Base-by-base conservation (phyloP, 2,888 invertebrate genomes). In the Melanostoma mellinum region DNA sequence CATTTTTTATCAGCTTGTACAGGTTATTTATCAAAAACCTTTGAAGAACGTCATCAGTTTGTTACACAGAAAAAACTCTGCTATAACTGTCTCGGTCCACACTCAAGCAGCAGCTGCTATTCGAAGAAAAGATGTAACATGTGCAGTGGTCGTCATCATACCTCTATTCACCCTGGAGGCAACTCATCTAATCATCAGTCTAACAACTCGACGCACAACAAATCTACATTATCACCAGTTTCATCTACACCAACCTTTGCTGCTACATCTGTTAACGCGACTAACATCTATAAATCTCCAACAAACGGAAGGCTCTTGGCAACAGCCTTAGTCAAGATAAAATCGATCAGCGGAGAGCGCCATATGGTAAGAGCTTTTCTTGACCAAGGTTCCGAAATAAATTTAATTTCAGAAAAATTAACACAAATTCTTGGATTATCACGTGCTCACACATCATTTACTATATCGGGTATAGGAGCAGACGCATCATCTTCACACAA, bases 1-100 rank as follows among this genome's bases (percentile, higher is more conserved):
- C 68, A 75, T 20, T 75, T 46, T 53, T 10, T 75, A 20, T 40
- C 60, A 46, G 60, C 53, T 68, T 75, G 75, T 61, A 44, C 52
- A 68, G 60, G 40, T 53, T 76, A 44, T 61, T 38, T 50, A 67
- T 56, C 67, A 52, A 67, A 67, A 20, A 61, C 4, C 48, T 30
- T 10, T 20, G 65, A 48, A 48, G 30, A 74, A 8, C 65, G 48
- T 56, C 46, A 56, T 40, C 56, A 73, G 33, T 42, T 71, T 38
- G 30, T 73, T n/a, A 73, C 44, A 46, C 73, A 73, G 36, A 10
- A 55, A n/a, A 73, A 50, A 46, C 38, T 73, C 32, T 73, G 46
- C 38, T 73, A 46, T n/a, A 73, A 63, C 46, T 55, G 63, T 32
- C 58, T 58, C 36, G 42, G 42, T 10, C 42, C 58, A 10, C 58